phyloP scores from a whole-genome alignment of 1,140 invertebrate species.

The Liolophura sinensis region DNA sequence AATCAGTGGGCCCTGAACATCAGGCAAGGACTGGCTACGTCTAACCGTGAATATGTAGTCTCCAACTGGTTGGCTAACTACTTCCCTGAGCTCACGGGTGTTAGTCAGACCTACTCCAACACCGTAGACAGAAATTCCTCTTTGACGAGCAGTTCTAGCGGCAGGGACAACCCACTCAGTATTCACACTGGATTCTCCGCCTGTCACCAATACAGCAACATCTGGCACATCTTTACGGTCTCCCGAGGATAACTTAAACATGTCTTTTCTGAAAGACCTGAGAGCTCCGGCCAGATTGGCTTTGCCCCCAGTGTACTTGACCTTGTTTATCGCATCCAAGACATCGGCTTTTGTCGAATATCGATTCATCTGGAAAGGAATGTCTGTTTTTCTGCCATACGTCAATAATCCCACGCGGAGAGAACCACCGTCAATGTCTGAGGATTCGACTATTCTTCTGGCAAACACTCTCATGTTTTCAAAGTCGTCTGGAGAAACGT shows the following conservation, averaged over 20 bases:
- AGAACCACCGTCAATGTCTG: too few relatives aligned
- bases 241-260: slow-evolving; percentile 14
- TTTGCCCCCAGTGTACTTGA: slow-evolving; percentile 10
- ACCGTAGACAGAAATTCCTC: slow-evolving; percentile 33
- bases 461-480: slow-evolving; percentile 23
- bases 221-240: slow-evolving; percentile 20
- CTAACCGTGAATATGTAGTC: slow-evolving; percentile 26
- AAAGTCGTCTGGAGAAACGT: slow-evolving; percentile 33
- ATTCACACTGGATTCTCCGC: slow-evolving; percentile 38
- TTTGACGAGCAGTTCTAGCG: slow-evolving; percentile 19
- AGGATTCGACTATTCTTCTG: background rate
- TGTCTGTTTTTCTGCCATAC: too few relatives aligned
- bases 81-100: slow-evolving; percentile 25
- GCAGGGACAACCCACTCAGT: slow-evolving; percentile 28
- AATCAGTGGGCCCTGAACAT: too few relatives aligned
- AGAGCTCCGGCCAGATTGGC: slow-evolving; percentile 18
- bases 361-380: too few relatives aligned
- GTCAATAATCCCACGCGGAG: too few relatives aligned
- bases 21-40: too few relatives aligned
- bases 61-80: slow-evolving; percentile 22
- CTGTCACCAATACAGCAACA: slow-evolving; percentile 34
- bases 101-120: slow-evolving; percentile 33
- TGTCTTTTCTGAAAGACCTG: background rate
- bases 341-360: slow-evolving; percentile 2
- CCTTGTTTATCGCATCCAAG: slow-evolving; percentile 3